Evolutionary conservation across 2,888 invertebrate species (phyloP), one percentile per base, ranked within the genome.

Genomic region (Spodoptera exigua): DNA sequence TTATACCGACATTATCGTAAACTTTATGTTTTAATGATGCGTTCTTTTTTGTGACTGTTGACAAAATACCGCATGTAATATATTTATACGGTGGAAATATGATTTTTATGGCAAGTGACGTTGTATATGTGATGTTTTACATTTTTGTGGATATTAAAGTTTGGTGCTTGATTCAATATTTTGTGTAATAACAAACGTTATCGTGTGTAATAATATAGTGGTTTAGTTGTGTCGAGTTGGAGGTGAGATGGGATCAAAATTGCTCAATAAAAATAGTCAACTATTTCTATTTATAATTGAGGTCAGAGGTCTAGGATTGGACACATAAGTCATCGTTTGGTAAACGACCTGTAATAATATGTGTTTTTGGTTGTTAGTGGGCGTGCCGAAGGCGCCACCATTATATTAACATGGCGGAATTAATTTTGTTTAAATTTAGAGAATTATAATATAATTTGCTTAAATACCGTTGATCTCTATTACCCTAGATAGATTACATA

Each of bases 1-100:
- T 84, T 83, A 85, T 82, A 70, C 55, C 66, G 64, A 64, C 57
- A 77, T 67, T 54, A 78, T 73, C 77, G 74, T 85, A 86, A 83
- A 85, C 76, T 79, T 80, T 69, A 71, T 79, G 76, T 74, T 83
- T 73, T 79, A 82, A 84, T 79, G 78, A 68, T 61, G 67, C 45
- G n/a, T 73, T 65, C 61, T 68, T 64, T 79, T 77, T 79, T 79
- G 76, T 76, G 57, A 67, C 70, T 70, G 85, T 77, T 86, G 86
- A 86, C 85, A 86, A 81, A 82, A 61, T 79, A 81, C 82, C 76
- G 66, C 53, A 59, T 69, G 58, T 74, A 52, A 70, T 61, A 60
- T 72, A 72, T 79, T 76, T 76, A 73, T 74, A 72, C 53, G 67
- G 70, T 69, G 64, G 69, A 66, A 56, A 74, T 64, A 74, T 75